These are phyloP conservation scores for Drosophila histrio DNA, from an alignment of 2,888 invertebrate genomes.

Conservation along the genomic window DNA sequence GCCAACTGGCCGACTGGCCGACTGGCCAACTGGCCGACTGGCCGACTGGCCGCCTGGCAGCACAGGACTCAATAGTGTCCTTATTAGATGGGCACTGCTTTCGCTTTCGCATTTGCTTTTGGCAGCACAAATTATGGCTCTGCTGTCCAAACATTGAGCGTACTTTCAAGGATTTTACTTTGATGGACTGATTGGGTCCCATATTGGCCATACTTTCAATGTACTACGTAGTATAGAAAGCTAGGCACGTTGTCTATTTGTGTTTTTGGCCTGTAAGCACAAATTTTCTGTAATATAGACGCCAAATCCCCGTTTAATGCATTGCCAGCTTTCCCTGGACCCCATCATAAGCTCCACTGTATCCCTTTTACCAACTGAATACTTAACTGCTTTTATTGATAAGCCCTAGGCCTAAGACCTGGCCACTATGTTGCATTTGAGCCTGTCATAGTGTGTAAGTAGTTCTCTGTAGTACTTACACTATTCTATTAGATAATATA, in stretches of 20 bases:
- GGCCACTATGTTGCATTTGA: slow-evolving; percentile 21
- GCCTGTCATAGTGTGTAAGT: slow-evolving; percentile 13
- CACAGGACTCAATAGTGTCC: slow-evolving; percentile 45
- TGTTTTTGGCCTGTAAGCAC: slow-evolving; percentile 2
- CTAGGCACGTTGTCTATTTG: slow-evolving; percentile 23
- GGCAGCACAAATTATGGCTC: slow-evolving; percentile 73
- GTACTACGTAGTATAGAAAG: slow-evolving; percentile 1
- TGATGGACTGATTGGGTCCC: slow-evolving; percentile 55
- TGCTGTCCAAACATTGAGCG: slow-evolving; percentile 45
- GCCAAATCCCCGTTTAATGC: slow-evolving; percentile 49
- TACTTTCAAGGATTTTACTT: slow-evolving; percentile 46
- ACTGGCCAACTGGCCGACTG: not conserved
- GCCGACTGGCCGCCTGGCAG: not conserved
- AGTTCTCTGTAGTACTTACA: not conserved
- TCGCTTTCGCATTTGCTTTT: slow-evolving; percentile 56
- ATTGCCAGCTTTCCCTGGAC: slow-evolving; percentile 13
- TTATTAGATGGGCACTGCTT: slow-evolving; percentile 51
- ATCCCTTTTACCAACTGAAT: not conserved
- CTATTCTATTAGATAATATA: not conserved
- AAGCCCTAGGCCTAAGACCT: slow-evolving; percentile 15
- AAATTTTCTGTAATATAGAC: slow-evolving; percentile 9
- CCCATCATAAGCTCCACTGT: slow-evolving; percentile 20
- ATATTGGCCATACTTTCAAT: slow-evolving; percentile 30
- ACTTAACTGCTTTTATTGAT: slow-evolving; percentile 26
- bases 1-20: too few species aligned